Evolutionary conservation across 2,113 vertebrate genomes (phyloP).

Genomic region (Corythaixoides concolor): DNA sequence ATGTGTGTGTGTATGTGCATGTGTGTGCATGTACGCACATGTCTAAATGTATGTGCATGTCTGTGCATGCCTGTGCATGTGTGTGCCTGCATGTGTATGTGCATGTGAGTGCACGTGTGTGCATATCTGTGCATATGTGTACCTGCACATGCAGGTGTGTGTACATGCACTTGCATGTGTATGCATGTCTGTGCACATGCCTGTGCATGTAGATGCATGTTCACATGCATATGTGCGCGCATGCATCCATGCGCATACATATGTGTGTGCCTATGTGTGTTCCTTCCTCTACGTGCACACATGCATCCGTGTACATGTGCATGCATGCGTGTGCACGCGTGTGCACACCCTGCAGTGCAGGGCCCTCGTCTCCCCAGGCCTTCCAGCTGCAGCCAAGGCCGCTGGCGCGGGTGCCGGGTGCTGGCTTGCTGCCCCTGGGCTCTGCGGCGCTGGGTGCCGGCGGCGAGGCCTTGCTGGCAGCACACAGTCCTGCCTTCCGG

Average conservation of each 20-base stretch:
- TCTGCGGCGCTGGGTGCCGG: not conserved
- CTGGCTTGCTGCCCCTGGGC: not conserved
- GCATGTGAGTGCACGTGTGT: fast-evolving
- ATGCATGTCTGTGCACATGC: no score
- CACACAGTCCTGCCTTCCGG: not conserved
- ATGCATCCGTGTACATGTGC: no score
- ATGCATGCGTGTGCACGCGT: fast-evolving
- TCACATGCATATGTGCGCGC: no score
- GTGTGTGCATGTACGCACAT: no score
- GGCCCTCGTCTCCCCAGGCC: fast-evolving
- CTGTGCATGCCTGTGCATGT: no score
- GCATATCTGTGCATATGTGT: not conserved
- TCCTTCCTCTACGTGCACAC: no score
- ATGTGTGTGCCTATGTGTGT: no score
- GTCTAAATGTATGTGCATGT: not conserved
- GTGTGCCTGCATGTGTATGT: not conserved
- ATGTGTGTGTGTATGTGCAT: no score
- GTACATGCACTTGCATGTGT: no score
- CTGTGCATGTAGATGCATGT: no score
- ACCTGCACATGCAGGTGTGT: not conserved
- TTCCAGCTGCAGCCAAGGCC: not conserved
- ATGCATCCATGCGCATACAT: not conserved
- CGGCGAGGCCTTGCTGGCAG: not conserved
- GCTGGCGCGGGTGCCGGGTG: not conserved
- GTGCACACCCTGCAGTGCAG: not conserved